Base-by-base conservation (phyloP, 2,888 invertebrate species). In the Brachyopa scutellaris region DNA sequence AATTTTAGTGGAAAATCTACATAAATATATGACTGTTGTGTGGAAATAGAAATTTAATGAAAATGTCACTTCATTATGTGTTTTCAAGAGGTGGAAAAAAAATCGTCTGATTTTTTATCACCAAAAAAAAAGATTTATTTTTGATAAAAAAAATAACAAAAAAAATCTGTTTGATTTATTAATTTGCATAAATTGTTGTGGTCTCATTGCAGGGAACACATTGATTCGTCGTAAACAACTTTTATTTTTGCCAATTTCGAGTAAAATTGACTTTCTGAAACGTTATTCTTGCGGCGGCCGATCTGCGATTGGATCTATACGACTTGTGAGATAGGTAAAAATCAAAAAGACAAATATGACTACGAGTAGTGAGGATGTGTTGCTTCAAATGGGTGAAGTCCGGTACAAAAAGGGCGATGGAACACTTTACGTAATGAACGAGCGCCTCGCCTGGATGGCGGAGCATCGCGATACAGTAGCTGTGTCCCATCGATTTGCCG, bases 361-460 rank as follows among this genome's bases (percentile, higher is more conserved):
- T 85, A 95, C 96, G 66, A 96, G 96, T 84, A 97, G 97, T 70
- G 99, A 99, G 92, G 98, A 99, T 91, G 98, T 99, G 69, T 92
- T 99, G 86, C 92, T 98, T 85, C 97, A 98, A 92, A 95, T 98
- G 86, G 94, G 95, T 84, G 94, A 97, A 91, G 99, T 99, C 80
- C 94, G 97, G 83, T 97, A 95, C 89, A 99, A 99, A 91, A 99
- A 99, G 91, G 97, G 97, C 66, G 98, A 99, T 91, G 99, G 99
- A 8, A 96, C 96, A 0, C 92, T 99, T 70, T 91, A 98, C 90
- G 94, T 99, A 84, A 98, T 99, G 98, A 97, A 97, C 86, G 96
- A 97, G 91, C 93, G 99, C 86, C 92, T 99, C 85, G 98, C 97
- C 33, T 99, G 98, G 97, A 98, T 98, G 96, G 93, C 97, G 84